A percentile compares a stretch with the other conserved stretches of the same genome.
Conservation (phyloP, 2,113 vertebrate genomes). For the Malurus elegans region DNA sequence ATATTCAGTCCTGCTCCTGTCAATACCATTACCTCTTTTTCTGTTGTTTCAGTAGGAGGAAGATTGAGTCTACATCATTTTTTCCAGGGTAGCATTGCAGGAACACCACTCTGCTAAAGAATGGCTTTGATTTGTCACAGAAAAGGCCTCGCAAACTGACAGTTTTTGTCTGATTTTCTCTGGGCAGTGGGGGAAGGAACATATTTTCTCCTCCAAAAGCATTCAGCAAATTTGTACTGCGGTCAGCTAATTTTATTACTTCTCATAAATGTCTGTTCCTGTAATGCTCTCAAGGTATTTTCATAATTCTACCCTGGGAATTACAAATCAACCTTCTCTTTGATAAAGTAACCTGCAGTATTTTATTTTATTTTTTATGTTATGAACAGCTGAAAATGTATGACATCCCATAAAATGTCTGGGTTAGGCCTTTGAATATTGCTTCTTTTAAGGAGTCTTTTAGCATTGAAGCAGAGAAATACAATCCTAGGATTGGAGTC, state of each 20-base stretch:
- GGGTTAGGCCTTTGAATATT: conserved; percentile 55
- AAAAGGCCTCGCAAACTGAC: conserved; percentile 6
- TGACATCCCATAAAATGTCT: conserved; percentile 69
- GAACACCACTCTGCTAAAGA: background rate
- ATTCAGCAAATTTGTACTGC: conserved; percentile 66
- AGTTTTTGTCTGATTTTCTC: conserved; percentile 37
- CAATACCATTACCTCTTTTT: background rate
- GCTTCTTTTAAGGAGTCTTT: conserved; percentile 50
- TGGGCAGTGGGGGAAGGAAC: conserved; percentile 29
- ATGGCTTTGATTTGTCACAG: background rate
- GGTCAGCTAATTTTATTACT: conserved; percentile 71
- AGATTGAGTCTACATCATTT: background rate
- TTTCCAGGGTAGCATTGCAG: background rate
- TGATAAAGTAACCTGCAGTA: conserved; percentile 65
- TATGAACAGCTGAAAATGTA: conserved; percentile 68
- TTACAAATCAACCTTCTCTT: conserved; percentile 65
- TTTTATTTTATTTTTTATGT: conserved; percentile 68
- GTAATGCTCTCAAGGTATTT: conserved; percentile 67
- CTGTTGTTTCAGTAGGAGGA: background rate
- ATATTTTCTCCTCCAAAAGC: conserved; percentile 55
- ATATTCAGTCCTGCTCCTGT: background rate
- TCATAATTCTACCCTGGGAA: conserved; percentile 65
- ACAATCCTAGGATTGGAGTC: conserved; percentile 58
- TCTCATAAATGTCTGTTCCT: conserved; percentile 67
- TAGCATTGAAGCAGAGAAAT: conserved; percentile 49